Evolutionary conservation across 2,888 invertebrate genomes (phyloP), one percentile per base, ranked within the genome.

Genomic region (Griposia aprilina): DNA sequence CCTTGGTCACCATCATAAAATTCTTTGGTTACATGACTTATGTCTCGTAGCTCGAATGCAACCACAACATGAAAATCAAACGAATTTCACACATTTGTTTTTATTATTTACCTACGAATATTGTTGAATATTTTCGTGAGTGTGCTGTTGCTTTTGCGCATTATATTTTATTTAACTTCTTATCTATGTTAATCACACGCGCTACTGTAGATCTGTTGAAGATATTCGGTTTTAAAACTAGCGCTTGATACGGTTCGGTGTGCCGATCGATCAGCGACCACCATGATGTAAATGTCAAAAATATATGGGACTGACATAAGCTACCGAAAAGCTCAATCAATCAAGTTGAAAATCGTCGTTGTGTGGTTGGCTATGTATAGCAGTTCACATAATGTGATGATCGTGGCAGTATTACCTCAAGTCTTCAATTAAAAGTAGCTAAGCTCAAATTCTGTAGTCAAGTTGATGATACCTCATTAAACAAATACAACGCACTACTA

Each of bases 141-240:
- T 68, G 67, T 65, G 65, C 17, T 50, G 67, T 70, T 74, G 80
- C 71, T 84, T 77, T 78, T 87, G 87, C 88, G 88, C 86, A 74
- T 74, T 67, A 79, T 17, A 77, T 67, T 86, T 72, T 77, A 66
- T 75, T 72, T 41, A 66, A 68, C 26, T 30, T 60, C 36, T 82
- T 85, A 84, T 84, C 86, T 76, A 62, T 71, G 45, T 59, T 84
- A 74, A 80, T 74, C 71, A 82, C 23, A 41, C 48, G 45, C 36
- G 36, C 26, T 67, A 45, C 45, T 66, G 48, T 62, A 50, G 13
- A 67, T 13, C 48, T 4, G 41, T 66, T 45, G 11, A 60, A 69
- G 30, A 41, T 15, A 55, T 72, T 59, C 1, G 4, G 5, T 48
- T 57, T 57, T 41, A 11, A 20, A 57, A 57, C 11, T 20, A 41